Evolutionary conservation across 2,888 invertebrate genomes (phyloP), one percentile per base, ranked within the genome.

Genomic region (Gnatocerus cornutus): DNA sequence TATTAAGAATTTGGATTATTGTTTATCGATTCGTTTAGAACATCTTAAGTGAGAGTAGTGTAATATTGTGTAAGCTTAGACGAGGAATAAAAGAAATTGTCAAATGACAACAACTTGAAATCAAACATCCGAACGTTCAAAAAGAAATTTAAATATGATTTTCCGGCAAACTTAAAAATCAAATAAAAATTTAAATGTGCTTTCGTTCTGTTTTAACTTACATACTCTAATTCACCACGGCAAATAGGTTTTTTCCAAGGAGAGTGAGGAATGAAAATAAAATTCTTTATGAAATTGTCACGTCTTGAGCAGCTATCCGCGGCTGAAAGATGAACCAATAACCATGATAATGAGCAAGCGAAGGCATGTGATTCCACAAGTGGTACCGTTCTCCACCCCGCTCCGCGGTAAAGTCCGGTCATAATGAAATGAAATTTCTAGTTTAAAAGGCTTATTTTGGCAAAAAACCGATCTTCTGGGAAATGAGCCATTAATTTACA

Each of bases 321-420:
- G 52, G 65, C 58, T 61, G 71, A 75, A 77, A 75, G 72, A 77
- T 76, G 76, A 77, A 76, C 77, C 78, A 78, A 77, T 77, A 78
- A 77, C 76, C 75, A 78, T 78, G 77, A 75, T 77, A 78, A 77
- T 78, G 76, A 76, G 76, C 70, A 62, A 68, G 58, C 69, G 63
- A 61, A 69, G 70, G 73, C 69, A 71, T 73, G 71, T 59, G 75
- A 71, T 68, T 74, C 76, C 69, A 76, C 76, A 76, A 76, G 76
- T 76, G 76, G 76, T 69, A 70, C 50, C 37, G 46, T 43, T 6
- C 62, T 39, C 52, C 48, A 14, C 30, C 52, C 55, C 37, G 37
- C 7, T 8, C 27, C 33, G 27, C 33, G 6, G 1, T 33, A 7
- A 7, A 7, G 33, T 33, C 7, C 33, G 9, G 7, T 33, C 33